Base-by-base conservation (phyloP, 2,888 invertebrate species). In the Resseliella maxima region DNA sequence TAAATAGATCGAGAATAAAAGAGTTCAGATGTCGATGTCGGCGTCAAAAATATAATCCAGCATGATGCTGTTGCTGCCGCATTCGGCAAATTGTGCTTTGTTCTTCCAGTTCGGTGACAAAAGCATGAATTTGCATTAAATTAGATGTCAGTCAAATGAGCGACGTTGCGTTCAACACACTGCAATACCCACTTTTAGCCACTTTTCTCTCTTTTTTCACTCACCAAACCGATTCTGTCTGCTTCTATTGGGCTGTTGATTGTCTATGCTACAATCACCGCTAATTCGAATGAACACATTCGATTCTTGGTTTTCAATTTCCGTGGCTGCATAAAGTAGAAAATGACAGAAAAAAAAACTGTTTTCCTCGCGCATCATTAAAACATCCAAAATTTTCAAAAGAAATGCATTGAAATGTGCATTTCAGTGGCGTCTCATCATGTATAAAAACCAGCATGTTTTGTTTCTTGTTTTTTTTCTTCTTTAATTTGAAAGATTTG, bases 21-120 rank as follows among this genome's bases (percentile, higher is more conserved):
- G 38, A 83, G 83, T 83, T 83, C 83, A 83, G 83, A 83, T 83
- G 83, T 83, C 83, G 72, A 35, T 59, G 59, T 59, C 24, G 24
- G n/a, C 24, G 59, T 24, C n/a, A 59, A 59, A 50, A 59, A 59
- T 59, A 59, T 59, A 59, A 59, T 59, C 72, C 72, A n/a, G 31
- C 72, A 35, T 35, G 27, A 31, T 15, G 31, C 72, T 15, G 15
- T 72, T 72, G 72, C 31, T 50, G 59, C 24, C 24, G 24, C 59
- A 59, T 59, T 38, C 83, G 83, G 83, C 38, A 54, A 83, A 86
- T 87, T 87, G 87, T 87, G 86, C 85, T 88, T 87, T 88, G 88
- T 88, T 88, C 88, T 88, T 88, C 88, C 88, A 87, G 88, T 88
- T 88, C 88, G 88, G 86, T 88, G 88, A 88, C 87, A 88, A 86